Evolutionary conservation across 2,113 vertebrate genomes (phyloP).

Genomic region (Phodopus roborovskii): DNA sequence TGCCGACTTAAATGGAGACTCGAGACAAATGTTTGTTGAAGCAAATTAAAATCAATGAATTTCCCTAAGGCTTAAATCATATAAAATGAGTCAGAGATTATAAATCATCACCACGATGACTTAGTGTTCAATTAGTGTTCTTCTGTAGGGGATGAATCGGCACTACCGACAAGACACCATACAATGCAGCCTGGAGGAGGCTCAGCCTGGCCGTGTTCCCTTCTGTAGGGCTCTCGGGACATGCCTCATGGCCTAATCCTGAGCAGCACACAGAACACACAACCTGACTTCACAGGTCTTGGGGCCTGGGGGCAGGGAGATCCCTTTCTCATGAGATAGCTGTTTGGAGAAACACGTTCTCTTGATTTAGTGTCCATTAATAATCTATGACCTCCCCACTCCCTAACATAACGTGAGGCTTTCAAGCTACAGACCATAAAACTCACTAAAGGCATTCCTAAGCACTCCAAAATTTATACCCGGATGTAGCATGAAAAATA

Average conservation of each 20-base stretch:
- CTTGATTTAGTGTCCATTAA: conserved; percentile 23
- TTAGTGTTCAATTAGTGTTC: conserved; percentile 30
- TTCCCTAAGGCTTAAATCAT: conserved; percentile 60
- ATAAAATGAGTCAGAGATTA: conserved; percentile 57
- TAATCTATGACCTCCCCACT: not conserved
- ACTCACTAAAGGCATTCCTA: not conserved
- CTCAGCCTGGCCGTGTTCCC: not conserved
- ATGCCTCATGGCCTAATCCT: not conserved
- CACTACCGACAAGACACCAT: not conserved
- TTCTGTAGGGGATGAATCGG: not conserved
- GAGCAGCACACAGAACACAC: not conserved
- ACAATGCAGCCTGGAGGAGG: not conserved
- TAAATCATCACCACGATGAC: conserved; percentile 48
- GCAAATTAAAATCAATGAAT: conserved; percentile 68
- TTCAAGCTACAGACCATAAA: conserved; percentile 20
- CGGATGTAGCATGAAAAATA: not conserved
- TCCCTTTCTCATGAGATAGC: not conserved
- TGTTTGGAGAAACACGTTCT: not conserved
- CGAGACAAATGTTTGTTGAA: conserved; percentile 53
- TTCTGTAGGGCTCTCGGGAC: not conserved
- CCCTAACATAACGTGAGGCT: not conserved
- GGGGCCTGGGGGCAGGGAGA: not conserved
- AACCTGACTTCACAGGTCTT: not conserved
- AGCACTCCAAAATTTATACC: conserved; percentile 23
- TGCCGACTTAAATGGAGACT: conserved; percentile 21